phyloP scores from a whole-genome alignment of 2,113 vertebrate genomes.

The Diadophis punctatus region DNA sequence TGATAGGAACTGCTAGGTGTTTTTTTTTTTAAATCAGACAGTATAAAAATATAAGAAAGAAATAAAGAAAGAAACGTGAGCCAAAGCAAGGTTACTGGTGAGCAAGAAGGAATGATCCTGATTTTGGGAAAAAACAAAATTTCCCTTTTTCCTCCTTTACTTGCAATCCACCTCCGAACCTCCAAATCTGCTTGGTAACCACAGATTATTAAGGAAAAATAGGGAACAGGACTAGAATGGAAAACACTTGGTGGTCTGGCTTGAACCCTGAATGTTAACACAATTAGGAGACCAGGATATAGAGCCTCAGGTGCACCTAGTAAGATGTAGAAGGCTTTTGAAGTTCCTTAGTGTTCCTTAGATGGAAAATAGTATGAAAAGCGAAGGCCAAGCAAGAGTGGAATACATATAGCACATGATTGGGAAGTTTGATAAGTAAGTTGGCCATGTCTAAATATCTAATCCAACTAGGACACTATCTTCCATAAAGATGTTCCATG shows the following conservation, averaged over 20 bases:
- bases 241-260: neutral
- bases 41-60: neutral
- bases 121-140: neutral
- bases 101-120: neutral
- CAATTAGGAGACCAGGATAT: too few species aligned
- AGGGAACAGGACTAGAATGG: too few species aligned
- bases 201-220: neutral
- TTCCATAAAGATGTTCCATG: neutral
- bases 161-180: neutral
- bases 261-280: neutral
- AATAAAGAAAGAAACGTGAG: too few species aligned
- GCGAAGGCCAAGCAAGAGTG: neutral
- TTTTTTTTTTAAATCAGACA: neutral
- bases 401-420: neutral
- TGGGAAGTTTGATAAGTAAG: neutral
- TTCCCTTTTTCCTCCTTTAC: neutral
- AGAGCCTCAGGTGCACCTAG: neutral
- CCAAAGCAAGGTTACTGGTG: neutral
- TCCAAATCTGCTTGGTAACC: neutral
- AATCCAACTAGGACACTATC: neutral
- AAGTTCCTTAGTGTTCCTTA: neutral
- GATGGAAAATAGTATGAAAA: neutral
- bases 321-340: neutral
- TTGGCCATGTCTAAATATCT: neutral
- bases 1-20: neutral